These are phyloP conservation scores for Xylophagus ater DNA, from an alignment of 2,888 invertebrate species.

Conservation along the genomic window DNA sequence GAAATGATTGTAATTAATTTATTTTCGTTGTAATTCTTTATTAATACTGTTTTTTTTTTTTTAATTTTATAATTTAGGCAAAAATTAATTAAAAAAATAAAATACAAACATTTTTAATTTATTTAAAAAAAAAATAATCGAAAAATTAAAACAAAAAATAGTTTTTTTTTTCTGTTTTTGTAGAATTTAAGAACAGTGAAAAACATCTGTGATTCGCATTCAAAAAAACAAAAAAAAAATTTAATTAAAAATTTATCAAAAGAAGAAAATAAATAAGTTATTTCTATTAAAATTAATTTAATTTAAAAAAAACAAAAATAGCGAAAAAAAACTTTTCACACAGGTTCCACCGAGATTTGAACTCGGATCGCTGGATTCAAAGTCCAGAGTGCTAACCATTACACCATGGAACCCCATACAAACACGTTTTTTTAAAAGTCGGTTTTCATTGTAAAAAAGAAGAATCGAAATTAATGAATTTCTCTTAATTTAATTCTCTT, in stretches of 20 bases:
- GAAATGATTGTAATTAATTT: no score
- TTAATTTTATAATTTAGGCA: no score
- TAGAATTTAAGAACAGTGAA: slow-evolving; percentile 9
- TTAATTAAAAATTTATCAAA: neutral
- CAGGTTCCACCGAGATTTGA: slow-evolving; percentile 19
- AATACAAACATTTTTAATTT: neutral
- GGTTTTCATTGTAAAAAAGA: no score
- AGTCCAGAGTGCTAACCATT: slow-evolving; percentile 20
- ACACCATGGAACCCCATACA: slow-evolving; percentile 18
- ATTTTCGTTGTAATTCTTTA: no score
- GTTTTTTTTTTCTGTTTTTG: no score
- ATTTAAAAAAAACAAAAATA: neutral
- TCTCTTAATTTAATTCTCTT: no score
- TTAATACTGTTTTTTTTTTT: no score
- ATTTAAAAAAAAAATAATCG: slow-evolving; percentile 4
- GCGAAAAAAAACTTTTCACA: neutral
- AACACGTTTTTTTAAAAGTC: no score
- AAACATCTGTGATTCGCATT: slow-evolving; percentile 10
- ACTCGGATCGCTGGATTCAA: slow-evolving; percentile 20
- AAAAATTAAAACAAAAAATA: no score
- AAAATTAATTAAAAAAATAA: slow-evolving; percentile 3
- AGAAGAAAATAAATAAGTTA: neutral
- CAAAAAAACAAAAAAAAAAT: slow-evolving; percentile 6
- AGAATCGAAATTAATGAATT: no score
- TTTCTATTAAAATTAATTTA: neutral